phyloP scores from a whole-genome alignment of 2,113 vertebrate species.

The Egretta garzetta region DNA sequence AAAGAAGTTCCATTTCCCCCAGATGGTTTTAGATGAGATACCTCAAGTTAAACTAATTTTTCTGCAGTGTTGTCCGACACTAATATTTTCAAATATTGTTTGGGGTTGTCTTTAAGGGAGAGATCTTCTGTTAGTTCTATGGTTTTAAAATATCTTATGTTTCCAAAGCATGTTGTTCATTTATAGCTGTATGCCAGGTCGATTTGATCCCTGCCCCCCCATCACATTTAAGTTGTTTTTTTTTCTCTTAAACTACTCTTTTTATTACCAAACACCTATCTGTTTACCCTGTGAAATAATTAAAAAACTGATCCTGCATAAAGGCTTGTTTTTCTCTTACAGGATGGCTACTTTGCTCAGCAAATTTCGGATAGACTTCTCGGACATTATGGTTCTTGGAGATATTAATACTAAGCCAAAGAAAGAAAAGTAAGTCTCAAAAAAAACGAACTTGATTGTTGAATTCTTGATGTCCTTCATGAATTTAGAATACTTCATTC shows the following conservation, averaged over 20 bases:
- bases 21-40: not conserved
- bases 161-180: not conserved
- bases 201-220: not conserved
- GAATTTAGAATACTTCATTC: not conserved
- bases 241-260: not conserved
- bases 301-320: not conserved
- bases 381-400: slow-evolving; percentile 94
- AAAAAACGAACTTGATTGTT: not conserved
- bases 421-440: slow-evolving; percentile 91
- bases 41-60: not conserved
- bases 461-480: not conserved
- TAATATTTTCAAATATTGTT: not conserved
- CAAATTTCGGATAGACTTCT: slow-evolving; percentile 99
- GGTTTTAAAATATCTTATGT: not conserved
- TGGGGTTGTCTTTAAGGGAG: not conserved
- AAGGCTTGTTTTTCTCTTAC: not conserved
- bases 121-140: not conserved
- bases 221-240: not conserved
- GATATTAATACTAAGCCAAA: slow-evolving; percentile 98
- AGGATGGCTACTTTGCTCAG: slow-evolving; percentile 98
- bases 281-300: not conserved
- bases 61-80: not conserved
- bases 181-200: not conserved
- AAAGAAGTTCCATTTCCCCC: not conserved
- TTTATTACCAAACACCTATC: not conserved